These are phyloP conservation scores for Alauda arvensis DNA, from an alignment of 2,797 vertebrate genomes.

Conservation along the genomic window DNA sequence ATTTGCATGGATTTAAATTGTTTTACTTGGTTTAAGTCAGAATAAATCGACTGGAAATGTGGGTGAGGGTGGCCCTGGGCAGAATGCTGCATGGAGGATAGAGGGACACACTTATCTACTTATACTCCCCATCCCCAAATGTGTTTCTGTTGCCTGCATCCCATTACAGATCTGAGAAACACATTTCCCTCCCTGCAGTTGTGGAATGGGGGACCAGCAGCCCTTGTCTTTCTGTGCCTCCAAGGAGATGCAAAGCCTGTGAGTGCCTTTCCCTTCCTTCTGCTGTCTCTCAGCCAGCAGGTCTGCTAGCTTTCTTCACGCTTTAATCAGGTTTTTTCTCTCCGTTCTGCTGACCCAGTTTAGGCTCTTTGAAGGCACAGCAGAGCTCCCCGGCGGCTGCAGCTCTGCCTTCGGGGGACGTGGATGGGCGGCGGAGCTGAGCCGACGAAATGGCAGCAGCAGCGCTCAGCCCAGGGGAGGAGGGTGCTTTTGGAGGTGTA, in stretches of 20 bases:
- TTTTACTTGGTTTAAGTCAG: background rate
- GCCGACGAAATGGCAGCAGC: background rate
- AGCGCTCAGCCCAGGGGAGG: background rate
- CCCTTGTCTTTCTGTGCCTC: background rate
- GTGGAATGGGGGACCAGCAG: background rate
- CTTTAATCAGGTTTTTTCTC: constrained; percentile 37
- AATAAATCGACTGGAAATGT: background rate
- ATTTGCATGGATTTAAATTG: background rate
- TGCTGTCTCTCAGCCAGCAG: background rate
- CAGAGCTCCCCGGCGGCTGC: background rate
- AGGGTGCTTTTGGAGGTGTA: background rate
- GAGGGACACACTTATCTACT: background rate
- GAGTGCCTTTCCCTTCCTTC: background rate
- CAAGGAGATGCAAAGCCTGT: background rate
- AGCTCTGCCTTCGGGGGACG: constrained; percentile 17
- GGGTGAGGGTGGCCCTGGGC: background rate
- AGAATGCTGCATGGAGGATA: background rate
- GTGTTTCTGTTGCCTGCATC: background rate
- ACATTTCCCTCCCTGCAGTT: background rate
- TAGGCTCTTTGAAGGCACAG: constrained; percentile 38
- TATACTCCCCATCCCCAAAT: background rate
- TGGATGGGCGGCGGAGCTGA: background rate
- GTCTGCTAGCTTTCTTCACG: background rate
- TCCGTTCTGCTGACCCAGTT: constrained; percentile 33
- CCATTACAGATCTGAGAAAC: background rate